Base-by-base conservation (phyloP, 2,888 invertebrate genomes). In the Mycalesis mineus region DNA sequence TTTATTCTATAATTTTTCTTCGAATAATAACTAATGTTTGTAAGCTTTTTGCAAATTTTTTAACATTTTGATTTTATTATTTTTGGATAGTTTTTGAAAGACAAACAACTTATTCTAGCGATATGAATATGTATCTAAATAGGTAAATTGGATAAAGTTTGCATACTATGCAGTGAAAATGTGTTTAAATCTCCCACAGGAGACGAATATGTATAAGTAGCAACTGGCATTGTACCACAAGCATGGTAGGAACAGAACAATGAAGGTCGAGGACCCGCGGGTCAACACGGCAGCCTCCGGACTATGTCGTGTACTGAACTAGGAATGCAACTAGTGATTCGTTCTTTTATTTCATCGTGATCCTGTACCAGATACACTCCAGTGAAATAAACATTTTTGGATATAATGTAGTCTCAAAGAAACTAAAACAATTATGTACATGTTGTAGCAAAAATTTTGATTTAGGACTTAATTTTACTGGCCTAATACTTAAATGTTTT, bases 211-310 rank as follows among this genome's bases (percentile, higher is more conserved):
- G 45, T 55, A 55, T 60, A 29, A 51, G 60, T 50, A 50, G 56
- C 55, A 62, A 62, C 72, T 70, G 73, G 77, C 78, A 78, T 84
- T 82, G 84, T 81, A 76, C 78, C 80, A 65, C 78, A 78, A 82
- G 47, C 15, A 42, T 42, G 42, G 41, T 82, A 80, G 75, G 81
- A 80, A 77, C 74, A 80, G 77, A 86, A 85, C 86, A 87, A 86
- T 85, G 77, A 79, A 76, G 86, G 86, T 85, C 87, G 82, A 77
- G 77, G 85, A 84, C 85, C 84, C 77, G 74, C 71, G 75, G 85
- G 84, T 83, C 82, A 82, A 75, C 75, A 72, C 79, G 64, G 62
- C 55, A 52, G 65, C 76, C 73, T 76, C 74, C 52, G 44, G 52
- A 58, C 55, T 55, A 47, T 54, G 49, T 44, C 54, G 44, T 48